phyloP scores from a whole-genome alignment of 1,140 invertebrate species.

The Nomia melanderi region DNA sequence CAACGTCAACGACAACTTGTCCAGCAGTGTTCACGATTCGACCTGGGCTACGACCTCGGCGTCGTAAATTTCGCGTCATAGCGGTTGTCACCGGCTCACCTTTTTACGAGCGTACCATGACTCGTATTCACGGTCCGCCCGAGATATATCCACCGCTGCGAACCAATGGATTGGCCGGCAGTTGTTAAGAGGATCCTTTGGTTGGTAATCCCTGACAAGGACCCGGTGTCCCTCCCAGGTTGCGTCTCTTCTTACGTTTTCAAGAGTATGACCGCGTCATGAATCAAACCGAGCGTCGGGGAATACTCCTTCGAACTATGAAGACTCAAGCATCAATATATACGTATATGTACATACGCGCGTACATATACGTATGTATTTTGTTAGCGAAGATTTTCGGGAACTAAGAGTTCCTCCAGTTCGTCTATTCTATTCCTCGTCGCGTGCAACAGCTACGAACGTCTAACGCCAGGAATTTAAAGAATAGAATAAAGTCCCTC shows the following conservation, averaged over 20 bases:
- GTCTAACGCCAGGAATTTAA: too few relatives aligned
- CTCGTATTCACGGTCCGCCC: constrained; percentile 62
- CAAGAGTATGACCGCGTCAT: constrained; percentile 8
- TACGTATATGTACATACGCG: too few relatives aligned
- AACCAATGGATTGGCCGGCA: constrained; percentile 41
- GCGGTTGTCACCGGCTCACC: constrained; percentile 72
- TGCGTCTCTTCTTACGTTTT: constrained; percentile 40
- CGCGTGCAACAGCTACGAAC: too few relatives aligned
- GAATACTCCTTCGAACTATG: neutral
- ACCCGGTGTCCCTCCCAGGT: constrained; percentile 40
- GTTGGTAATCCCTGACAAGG: constrained; percentile 36
- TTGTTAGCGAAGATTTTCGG: neutral
- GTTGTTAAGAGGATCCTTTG: constrained; percentile 58
- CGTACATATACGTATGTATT: too few relatives aligned
- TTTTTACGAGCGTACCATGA: constrained; percentile 69
- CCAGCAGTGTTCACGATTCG: constrained; percentile 72
- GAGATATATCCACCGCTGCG: constrained; percentile 51
- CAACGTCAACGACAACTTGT: constrained; percentile 65
- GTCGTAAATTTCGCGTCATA: constrained; percentile 74
- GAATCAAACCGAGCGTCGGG: constrained; percentile 22
- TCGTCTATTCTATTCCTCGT: too few relatives aligned
- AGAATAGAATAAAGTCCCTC: too few relatives aligned
- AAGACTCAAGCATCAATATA: neutral
- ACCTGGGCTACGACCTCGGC: constrained; percentile 68
- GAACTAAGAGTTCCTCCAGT: too few relatives aligned